Evolutionary conservation across 1,140 invertebrate genomes (phyloP).

Genomic region (Idris sp.): DNA sequence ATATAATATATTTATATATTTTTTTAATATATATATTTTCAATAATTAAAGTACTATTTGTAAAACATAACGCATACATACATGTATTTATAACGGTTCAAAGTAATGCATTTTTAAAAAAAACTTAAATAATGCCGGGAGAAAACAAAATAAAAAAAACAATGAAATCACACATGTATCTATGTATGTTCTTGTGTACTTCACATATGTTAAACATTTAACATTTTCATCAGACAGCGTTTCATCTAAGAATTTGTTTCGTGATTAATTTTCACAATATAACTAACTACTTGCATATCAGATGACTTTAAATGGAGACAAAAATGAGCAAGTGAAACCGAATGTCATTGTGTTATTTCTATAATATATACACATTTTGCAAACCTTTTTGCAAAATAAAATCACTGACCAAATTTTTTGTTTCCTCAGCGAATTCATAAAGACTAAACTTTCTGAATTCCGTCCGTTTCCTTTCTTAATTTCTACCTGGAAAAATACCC

Average conservation of each 20-base stretch:
- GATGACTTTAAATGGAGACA: slow-evolving; percentile 62
- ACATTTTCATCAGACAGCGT: slow-evolving; percentile 61
- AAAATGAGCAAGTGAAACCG: slow-evolving; percentile 41
- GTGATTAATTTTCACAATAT: slow-evolving; percentile 71
- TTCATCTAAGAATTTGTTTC: slow-evolving; percentile 66
- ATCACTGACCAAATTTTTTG: no score
- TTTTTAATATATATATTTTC: slow-evolving; percentile 64
- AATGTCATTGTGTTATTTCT: slow-evolving; percentile 23
- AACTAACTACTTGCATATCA: slow-evolving; percentile 66
- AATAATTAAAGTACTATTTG: slow-evolving; percentile 70
- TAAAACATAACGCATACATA: slow-evolving; percentile 62
- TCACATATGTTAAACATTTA: slow-evolving; percentile 51
- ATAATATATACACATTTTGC: slow-evolving; percentile 25
- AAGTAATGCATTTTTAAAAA: no score
- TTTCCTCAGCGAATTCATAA: no score
- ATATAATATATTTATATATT: slow-evolving; percentile 42
- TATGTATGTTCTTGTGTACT: slow-evolving; percentile 42
- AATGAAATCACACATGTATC: slow-evolving; percentile 37
- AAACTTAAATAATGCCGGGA: no score
- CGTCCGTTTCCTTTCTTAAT: slow-evolving; percentile 38
- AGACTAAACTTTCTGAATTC: no score
- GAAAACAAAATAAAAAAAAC: no score
- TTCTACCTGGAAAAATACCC: no score
- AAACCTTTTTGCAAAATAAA: no score
- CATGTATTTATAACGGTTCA: no score